Evolutionary conservation across 2,113 vertebrate species (phyloP).

Genomic region (Prunella himalayana): DNA sequence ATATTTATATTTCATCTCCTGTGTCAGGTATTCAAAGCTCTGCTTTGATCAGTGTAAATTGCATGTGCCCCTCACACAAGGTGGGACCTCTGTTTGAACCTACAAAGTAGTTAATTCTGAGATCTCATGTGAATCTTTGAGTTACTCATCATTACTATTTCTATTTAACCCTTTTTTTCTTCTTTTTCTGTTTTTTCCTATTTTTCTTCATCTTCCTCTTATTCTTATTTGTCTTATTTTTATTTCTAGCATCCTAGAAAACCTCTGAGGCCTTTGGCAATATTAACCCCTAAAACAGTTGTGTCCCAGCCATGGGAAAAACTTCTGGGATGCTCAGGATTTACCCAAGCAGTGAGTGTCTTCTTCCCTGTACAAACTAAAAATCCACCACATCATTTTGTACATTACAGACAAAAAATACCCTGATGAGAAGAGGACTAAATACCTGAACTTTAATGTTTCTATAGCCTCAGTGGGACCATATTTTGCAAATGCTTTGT

Average conservation of each 20-base stretch:
- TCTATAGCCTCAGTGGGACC: not conserved
- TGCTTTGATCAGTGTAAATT: conserved; percentile 34
- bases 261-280: not conserved
- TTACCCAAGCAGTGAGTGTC: not conserved
- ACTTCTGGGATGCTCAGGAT: not conserved
- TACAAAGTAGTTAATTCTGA: not conserved
- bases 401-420: not conserved
- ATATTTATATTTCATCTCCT: not conserved
- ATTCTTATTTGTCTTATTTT: rapidly evolving
- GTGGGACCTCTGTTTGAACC: not conserved
- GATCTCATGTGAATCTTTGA: not conserved
- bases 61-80: not conserved
- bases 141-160: not conserved
- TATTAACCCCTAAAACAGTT: not conserved
- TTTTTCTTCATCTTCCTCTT: not conserved
- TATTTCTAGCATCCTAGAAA: not conserved
- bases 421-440: not conserved
- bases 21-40: not conserved
- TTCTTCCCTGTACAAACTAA: not conserved
- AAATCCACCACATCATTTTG: not conserved
- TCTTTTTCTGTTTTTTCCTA: rapidly evolving
- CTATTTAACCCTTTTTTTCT: not conserved
- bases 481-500: not conserved
- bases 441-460: not conserved
- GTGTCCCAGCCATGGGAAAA: not conserved